These are phyloP conservation scores for Heteromyza rotundicornis DNA, from an alignment of 2,888 invertebrate genomes.

Conservation along the genomic window DNA sequence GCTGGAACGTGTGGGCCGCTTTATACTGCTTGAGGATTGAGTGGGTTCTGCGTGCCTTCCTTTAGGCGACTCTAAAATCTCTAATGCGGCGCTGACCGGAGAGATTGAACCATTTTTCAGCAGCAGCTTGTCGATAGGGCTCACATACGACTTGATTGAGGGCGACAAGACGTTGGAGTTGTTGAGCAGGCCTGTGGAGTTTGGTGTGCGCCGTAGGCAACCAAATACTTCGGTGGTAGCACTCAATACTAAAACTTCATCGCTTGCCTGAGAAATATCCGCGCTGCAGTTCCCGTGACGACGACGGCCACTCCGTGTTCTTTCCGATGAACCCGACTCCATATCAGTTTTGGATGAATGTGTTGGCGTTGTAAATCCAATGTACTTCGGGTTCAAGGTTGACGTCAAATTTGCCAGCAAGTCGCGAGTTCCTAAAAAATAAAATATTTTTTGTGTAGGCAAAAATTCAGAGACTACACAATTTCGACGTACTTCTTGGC, in stretches of 20 bases:
- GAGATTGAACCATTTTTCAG: conserved; percentile 52
- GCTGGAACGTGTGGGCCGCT: no score
- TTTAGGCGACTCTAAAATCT: neutral
- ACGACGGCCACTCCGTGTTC: conserved; percentile 38
- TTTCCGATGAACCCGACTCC: conserved; percentile 34
- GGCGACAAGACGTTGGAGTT: conserved; percentile 26
- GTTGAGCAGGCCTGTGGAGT: conserved; percentile 12
- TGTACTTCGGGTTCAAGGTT: conserved; percentile 57
- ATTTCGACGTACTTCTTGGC: conserved; percentile 42
- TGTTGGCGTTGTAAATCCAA: conserved; percentile 46
- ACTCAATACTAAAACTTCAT: no score
- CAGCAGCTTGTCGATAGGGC: conserved; percentile 58
- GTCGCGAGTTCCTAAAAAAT: conserved; percentile 42
- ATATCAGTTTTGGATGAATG: conserved; percentile 31
- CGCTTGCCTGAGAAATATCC: conserved; percentile 7
- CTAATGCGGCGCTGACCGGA: conserved; percentile 31
- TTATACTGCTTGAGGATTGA: no score
- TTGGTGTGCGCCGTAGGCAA: conserved; percentile 28
- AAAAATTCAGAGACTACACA: neutral
- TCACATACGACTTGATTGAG: conserved; percentile 42
- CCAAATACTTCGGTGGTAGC: conserved; percentile 26
- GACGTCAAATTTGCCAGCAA: conserved; percentile 55
- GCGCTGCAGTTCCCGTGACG: conserved; percentile 25
- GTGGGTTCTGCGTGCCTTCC: no score
- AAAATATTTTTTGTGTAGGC: neutral